phyloP scores from a whole-genome alignment of 2,113 vertebrate genomes.

The Ceyx margarethae region DNA sequence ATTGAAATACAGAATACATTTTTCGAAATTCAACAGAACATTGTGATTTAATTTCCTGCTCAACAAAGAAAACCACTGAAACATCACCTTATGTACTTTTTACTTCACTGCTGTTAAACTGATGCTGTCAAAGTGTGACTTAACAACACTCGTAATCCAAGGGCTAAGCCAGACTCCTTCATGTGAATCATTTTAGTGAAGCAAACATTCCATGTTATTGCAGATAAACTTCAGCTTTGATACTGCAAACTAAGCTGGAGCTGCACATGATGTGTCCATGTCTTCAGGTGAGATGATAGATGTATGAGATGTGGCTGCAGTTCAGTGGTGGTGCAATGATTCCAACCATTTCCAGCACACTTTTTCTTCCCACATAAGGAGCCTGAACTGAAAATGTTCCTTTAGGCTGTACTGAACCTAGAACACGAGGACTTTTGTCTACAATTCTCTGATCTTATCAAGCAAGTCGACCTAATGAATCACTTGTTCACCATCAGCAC shows the following conservation, averaged over 20 bases:
- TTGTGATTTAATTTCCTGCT: conserved; percentile 13
- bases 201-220: neutral
- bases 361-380: neutral
- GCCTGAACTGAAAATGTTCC: neutral
- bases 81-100: neutral
- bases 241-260: neutral
- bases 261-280: neutral
- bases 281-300: neutral
- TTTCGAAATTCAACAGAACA: conserved; percentile 28
- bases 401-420: neutral
- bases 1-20: neutral
- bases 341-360: neutral
- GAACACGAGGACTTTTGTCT: conserved; percentile 12
- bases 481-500: neutral
- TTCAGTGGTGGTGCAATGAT: neutral
- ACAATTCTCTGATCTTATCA: neutral
- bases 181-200: neutral
- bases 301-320: neutral
- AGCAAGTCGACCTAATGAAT: neutral
- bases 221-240: conserved; percentile 1
- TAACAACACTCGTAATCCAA: conserved; percentile 4
- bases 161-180: neutral
- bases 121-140: neutral
- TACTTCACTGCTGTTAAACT: neutral
- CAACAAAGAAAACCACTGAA: conserved; percentile 7